phyloP scores from a whole-genome alignment of 2,888 invertebrate species.

The Mimachlamys varia region DNA sequence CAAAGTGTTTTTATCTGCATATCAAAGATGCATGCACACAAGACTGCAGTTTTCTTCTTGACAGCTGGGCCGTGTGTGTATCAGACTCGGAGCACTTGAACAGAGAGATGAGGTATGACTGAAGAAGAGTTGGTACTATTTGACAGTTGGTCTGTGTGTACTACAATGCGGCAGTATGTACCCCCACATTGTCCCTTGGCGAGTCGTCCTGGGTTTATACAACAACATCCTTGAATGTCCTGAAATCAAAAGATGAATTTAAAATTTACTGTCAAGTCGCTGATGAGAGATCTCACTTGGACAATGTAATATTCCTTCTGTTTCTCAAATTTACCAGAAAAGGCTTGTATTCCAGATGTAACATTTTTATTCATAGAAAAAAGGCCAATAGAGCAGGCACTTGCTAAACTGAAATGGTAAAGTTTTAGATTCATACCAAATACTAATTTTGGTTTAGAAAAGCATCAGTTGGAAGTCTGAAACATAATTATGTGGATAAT shows the following conservation, averaged over 20 bases:
- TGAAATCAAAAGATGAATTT: constrained; percentile 81
- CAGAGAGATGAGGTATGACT: constrained; percentile 60
- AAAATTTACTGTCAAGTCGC: not conserved
- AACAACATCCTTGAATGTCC: constrained; percentile 90
- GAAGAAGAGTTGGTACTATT: constrained; percentile 52
- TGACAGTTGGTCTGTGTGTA: constrained; percentile 58
- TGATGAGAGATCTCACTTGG: not conserved
- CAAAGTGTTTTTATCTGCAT: too few species aligned
- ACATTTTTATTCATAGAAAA: too few species aligned
- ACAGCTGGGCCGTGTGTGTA: constrained; percentile 42
- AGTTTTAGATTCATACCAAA: too few species aligned
- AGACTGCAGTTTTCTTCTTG: too few species aligned
- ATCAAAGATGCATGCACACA: too few species aligned
- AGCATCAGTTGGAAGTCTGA: too few species aligned
- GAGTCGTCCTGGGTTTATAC: constrained; percentile 93
- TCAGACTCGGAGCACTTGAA: constrained; percentile 68
- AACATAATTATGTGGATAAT: too few species aligned
- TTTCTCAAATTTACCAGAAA: not conserved
- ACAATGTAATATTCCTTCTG: not conserved
- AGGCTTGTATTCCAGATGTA: not conserved
- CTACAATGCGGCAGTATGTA: constrained; percentile 83
- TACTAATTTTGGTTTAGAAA: too few species aligned
- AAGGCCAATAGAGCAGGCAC: too few species aligned
- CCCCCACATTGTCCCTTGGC: constrained; percentile 90
- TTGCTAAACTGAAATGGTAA: too few species aligned